Evolutionary conservation across 2,888 invertebrate species (phyloP).

Genomic region (Aromia moschata): DNA sequence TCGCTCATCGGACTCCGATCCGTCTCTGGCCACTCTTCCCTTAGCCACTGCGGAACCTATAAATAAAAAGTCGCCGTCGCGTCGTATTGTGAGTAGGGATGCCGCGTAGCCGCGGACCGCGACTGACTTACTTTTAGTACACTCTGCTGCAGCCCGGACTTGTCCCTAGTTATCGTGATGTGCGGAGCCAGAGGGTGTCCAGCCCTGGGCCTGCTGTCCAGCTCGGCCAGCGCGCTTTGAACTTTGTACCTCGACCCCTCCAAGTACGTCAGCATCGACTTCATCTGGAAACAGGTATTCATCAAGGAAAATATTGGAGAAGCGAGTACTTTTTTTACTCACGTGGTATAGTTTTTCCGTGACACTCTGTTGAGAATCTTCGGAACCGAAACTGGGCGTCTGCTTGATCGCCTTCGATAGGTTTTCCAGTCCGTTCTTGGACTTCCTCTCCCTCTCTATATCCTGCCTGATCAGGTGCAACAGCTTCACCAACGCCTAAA

Average conservation of each 20-base stretch:
- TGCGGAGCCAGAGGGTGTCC: conserved; percentile 87
- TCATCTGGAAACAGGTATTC: conserved; percentile 81
- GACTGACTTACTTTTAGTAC: conserved; percentile 74
- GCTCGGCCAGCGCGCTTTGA: conserved; percentile 80
- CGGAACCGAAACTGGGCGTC: conserved; percentile 85
- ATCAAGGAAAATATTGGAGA: background rate
- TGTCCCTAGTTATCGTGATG: conserved; percentile 88
- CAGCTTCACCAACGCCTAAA: conserved; percentile 82
- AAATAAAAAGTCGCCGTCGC: too few relatives aligned
- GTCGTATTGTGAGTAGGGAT: too few relatives aligned
- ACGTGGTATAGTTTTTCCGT: conserved; percentile 93
- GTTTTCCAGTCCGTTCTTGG: conserved; percentile 88
- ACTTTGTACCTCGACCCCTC: conserved; percentile 92
- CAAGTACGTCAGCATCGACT: conserved; percentile 90
- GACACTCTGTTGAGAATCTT: conserved; percentile 91
- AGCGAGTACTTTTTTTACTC: conserved; percentile 56
- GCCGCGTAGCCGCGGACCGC: too few relatives aligned
- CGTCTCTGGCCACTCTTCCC: conserved; percentile 69
- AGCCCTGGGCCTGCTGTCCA: conserved; percentile 80
- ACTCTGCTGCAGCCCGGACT: conserved; percentile 88
- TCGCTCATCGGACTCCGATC: conserved; percentile 59
- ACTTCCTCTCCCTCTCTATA: conserved; percentile 88
- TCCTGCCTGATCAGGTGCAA: conserved; percentile 87
- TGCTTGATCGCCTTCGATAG: conserved; percentile 87
- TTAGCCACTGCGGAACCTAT: conserved; percentile 80